Percentiles rank a stretch among this genome's conserved stretches.
Conservation (phyloP, 2,797 vertebrate species). For the Furcifer pardalis region DNA sequence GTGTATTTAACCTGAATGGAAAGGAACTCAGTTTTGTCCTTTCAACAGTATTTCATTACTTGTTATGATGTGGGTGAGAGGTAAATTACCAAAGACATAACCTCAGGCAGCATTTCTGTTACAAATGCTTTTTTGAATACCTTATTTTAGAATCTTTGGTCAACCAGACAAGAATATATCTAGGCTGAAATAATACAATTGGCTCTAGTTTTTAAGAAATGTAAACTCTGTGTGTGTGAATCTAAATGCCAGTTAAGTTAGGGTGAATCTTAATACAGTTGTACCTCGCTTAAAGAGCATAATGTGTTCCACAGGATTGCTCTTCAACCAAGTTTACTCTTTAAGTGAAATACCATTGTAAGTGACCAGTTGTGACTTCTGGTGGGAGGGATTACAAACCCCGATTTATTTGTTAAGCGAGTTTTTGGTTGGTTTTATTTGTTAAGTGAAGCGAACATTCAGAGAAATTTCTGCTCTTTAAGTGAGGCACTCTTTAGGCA, state of each 20-base stretch:
- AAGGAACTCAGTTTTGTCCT: neutral
- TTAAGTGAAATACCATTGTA: no score
- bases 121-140: neutral
- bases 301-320: no score
- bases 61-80: neutral
- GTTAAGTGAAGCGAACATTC: no score
- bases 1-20: neutral
- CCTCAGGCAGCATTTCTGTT: slow-evolving; percentile 8
- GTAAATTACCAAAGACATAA: neutral
- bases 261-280: neutral
- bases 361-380: no score
- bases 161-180: neutral
- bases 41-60: slow-evolving; percentile 16
- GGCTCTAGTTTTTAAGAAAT: neutral
- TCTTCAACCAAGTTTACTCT: no score
- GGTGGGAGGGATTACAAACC: no score
- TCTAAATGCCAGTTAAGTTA: neutral
- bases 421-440: no score
- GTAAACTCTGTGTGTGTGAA: neutral
- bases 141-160: neutral
- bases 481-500: no score
- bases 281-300: no score
- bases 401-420: no score
- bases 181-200: neutral
- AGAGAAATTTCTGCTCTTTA: no score